These are phyloP conservation scores for Hippopotamyrus pictus DNA, from an alignment of 2,797 vertebrate species.

Conservation along the genomic window DNA sequence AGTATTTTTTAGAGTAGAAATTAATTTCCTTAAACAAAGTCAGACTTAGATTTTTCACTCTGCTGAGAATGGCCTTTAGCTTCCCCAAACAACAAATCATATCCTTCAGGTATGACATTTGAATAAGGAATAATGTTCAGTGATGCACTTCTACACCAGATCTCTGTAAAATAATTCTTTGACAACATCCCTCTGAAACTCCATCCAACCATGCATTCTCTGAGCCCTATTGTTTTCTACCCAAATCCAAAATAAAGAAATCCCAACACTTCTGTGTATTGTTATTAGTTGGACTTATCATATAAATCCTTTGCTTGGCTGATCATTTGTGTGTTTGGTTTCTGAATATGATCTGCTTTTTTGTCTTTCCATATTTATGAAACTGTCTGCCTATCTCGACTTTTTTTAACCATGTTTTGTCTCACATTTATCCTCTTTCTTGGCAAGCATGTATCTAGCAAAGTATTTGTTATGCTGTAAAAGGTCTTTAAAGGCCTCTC, in stretches of 20 bases:
- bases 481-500: background rate
- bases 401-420: background rate
- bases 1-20: background rate
- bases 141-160: background rate
- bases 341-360: background rate
- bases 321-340: background rate
- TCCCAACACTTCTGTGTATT: background rate
- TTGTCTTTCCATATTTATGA: background rate
- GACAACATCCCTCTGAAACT: background rate
- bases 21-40: background rate
- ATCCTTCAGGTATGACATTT: background rate
- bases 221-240: background rate
- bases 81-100: background rate
- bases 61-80: background rate
- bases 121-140: background rate
- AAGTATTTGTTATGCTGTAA: background rate
- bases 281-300: background rate
- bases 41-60: background rate
- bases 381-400: background rate
- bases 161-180: background rate
- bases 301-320: background rate
- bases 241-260: background rate
- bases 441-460: background rate
- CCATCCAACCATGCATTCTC: background rate
- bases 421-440: background rate